These are phyloP conservation scores for Podabrus alpinus DNA, from an alignment of 2,888 invertebrate genomes.

Conservation along the genomic window DNA sequence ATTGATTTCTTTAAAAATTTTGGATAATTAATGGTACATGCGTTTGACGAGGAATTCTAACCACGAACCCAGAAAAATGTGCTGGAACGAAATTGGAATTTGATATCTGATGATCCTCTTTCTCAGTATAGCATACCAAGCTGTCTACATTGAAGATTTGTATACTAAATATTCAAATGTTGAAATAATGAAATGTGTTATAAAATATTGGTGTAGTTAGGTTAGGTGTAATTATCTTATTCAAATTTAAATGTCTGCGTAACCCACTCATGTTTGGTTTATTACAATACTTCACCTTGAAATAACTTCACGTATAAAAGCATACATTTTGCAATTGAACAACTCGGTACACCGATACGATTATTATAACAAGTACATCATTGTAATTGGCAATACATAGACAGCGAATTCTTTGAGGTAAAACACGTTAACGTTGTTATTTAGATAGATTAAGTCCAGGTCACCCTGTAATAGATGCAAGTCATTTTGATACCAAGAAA, in stretches of 20 bases:
- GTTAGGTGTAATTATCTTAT: constrained; percentile 1
- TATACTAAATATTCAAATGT: too few species aligned
- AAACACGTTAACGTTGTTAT: not conserved
- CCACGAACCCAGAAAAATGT: too few species aligned
- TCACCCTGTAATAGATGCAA: not conserved
- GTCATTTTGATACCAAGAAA: not conserved
- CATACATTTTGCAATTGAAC: constrained; percentile 27
- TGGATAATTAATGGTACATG: too few species aligned
- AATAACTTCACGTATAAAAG: constrained; percentile 29
- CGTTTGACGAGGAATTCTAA: too few species aligned
- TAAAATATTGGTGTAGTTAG: not conserved
- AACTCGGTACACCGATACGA: constrained; percentile 5
- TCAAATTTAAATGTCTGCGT: constrained; percentile 19
- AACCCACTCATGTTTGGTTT: constrained; percentile 21
- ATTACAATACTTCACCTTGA: constrained; percentile 26
- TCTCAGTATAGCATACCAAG: too few species aligned
- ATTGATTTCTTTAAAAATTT: too few species aligned
- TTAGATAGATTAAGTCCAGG: not conserved
- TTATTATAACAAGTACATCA: constrained; percentile 1
- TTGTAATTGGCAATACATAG: not conserved
- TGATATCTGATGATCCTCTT: too few species aligned
- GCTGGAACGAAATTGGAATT: too few species aligned
- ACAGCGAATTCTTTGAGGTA: not conserved
- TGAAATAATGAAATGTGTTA: not conserved
- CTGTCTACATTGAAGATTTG: too few species aligned